Base-by-base conservation (phyloP, 2,113 vertebrate species). In the Laterallus jamaicensis region DNA sequence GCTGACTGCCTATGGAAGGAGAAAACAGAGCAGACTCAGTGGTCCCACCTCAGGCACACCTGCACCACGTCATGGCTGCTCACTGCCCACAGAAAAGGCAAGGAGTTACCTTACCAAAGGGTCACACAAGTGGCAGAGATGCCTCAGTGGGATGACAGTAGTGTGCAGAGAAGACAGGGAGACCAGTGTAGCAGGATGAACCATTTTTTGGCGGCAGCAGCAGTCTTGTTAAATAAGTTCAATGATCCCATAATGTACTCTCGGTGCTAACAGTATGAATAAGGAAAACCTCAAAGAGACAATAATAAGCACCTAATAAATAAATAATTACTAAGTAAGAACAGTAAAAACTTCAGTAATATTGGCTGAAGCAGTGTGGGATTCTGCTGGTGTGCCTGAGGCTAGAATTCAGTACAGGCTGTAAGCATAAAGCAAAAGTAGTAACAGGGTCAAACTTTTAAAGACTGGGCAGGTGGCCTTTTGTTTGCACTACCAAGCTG, bases 21-120 rank as follows among this genome's bases (percentile, higher is more conserved):
- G 17, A 42, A 87, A 49, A 63, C 11, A 12, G 42, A 22, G 21
- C 3, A 49, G 28, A 19, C 15, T 59, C 76, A n/a, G 52, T 2
- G 42, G 35, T 68, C 70, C 39, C 58, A 80, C 17, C 21, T 50
- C 17, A 50, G 9, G 2, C 1, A 7, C 15, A 10, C 32, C 71
- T 47, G 39, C 55, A 16, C 10, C 25, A 1, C 39, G 28, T 39
- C 3, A 3, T 3, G 59, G 15, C 2, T 1, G 42, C 52, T 88
- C 1, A 0, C 0, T 6, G 28, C 5, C 42, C n/a, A 55, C 39
- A 68, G 73, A 79, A 79, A 68, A 76, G 11, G 2, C 19, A 60
- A 49, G 32, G 49, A 49, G 32, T 40, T 25, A 24, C 17, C 11
- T 86, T 91, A 44, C 40, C 47, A 21, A 50, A 86, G 6, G 17